These are phyloP conservation scores for Noturus placidus DNA, from an alignment of 2,113 vertebrate genomes.

Conservation along the genomic window DNA sequence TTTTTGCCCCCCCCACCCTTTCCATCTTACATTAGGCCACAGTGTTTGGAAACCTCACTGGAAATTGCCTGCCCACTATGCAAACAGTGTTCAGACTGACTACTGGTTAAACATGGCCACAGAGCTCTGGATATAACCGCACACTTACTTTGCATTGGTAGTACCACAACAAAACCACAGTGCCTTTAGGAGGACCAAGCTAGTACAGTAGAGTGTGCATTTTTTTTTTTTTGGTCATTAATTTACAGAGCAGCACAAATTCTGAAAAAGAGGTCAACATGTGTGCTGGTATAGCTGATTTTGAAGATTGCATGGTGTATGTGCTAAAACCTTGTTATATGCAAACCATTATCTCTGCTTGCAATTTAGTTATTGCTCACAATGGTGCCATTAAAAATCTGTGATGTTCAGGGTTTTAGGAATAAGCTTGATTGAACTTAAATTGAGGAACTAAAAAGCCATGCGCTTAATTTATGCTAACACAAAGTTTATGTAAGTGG, in stretches of 20 bases:
- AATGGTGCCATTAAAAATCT: conserved; percentile 14
- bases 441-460: background rate
- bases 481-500: background rate
- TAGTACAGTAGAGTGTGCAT: conserved; percentile 11
- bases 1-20: conserved; percentile 17
- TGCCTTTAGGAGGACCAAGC: background rate
- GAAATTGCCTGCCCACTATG: conserved; percentile 44
- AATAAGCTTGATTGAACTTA: background rate
- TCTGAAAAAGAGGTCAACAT: background rate
- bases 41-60: conserved; percentile 47
- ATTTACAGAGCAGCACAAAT: background rate
- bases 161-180: background rate
- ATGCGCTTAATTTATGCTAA: background rate
- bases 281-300: background rate
- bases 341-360: conserved; percentile 16
- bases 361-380: background rate
- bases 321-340: background rate
- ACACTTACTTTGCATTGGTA: conserved; percentile 27
- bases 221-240: conserved; percentile 12
- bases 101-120: conserved; percentile 44
- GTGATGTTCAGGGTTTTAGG: background rate
- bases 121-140: conserved; percentile 34
- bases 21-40: conserved; percentile 33
- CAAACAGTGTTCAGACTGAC: conserved; percentile 37
- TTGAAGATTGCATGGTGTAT: background rate